phyloP scores from a whole-genome alignment of 2,797 vertebrate species.

The Sebastes diaconus region DNA sequence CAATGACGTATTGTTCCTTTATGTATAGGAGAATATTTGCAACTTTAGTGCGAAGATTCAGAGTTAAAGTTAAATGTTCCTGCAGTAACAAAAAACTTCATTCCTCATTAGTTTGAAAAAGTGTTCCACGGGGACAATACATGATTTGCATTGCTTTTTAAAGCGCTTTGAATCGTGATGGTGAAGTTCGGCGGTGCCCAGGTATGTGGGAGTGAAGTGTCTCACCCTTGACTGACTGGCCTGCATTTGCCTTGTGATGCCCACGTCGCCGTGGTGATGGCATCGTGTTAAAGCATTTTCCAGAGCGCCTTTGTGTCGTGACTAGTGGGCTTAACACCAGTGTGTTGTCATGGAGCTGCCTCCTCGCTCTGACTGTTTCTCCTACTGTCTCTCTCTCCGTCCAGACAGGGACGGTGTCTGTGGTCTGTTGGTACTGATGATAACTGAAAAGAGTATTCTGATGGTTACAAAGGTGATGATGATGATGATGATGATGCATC shows the following conservation, averaged over 20 bases:
- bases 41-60: background rate
- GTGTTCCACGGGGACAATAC: background rate
- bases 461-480: background rate
- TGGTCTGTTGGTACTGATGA: background rate
- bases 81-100: background rate
- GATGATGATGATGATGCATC: background rate
- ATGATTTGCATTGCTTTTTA: background rate
- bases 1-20: slow-evolving; percentile 8
- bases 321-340: slow-evolving; percentile 50
- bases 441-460: background rate
- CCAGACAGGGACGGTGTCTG: slow-evolving; percentile 41
- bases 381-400: slow-evolving; percentile 25
- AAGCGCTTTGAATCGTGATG: slow-evolving; percentile 51
- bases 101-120: background rate
- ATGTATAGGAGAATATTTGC: background rate
- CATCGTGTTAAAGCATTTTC: slow-evolving; percentile 37
- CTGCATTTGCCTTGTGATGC: slow-evolving; percentile 49
- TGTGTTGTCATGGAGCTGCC: slow-evolving; percentile 35
- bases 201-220: slow-evolving; percentile 58
- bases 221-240: slow-evolving; percentile 56
- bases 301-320: slow-evolving; percentile 57
- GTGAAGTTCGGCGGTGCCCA: slow-evolving; percentile 15
- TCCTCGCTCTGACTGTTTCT: slow-evolving; percentile 33
- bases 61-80: background rate
- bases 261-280: slow-evolving; percentile 39